Evolutionary conservation across 2,888 invertebrate genomes (phyloP), one percentile per base, ranked within the genome.

Genomic region (Ochropleura plecta): DNA sequence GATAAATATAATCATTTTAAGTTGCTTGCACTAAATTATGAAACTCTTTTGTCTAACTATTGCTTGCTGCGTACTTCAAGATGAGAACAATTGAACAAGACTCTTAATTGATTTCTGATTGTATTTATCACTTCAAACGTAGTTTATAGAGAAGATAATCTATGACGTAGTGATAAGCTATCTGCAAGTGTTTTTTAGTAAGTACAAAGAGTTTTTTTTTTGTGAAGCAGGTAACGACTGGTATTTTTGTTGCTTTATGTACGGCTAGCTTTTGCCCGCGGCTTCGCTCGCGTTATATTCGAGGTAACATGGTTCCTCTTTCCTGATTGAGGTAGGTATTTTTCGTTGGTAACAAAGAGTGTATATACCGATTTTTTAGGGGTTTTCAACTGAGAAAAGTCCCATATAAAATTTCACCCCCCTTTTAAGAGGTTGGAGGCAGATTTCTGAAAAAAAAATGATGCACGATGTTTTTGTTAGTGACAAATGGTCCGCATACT

Each of bases 81-180:
- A 83, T 78, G 73, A 78, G 66, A 80, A 81, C 81, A 80, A 83
- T 85, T 80, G 71, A 57, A 84, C 75, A 81, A 73, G 83, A 86
- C 85, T 84, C 77, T 86, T 90, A 88, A 90, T 89, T 89, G 86
- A 76, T 85, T 89, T 90, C 85, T 90, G 88, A 90, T 90, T 86
- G 77, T 78, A 83, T 88, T 91, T 88, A 90, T 90, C 86, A 82
- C 59, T 46, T 78, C 65, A 76, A 67, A 68, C 67, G 64, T 77
- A 74, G 83, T 86, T 80, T 86, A 86, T 86, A 85, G 72, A 73
- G 75, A 70, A 74, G 85, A 84, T 89, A 88, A 84, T 73, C 55
- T 67, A 53, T 85, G 82, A 85, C 86, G 86, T 79, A 68, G 62
- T 42, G 90, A 90, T 90, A 90, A 81, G 83, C 16, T 90, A 89